Evolutionary conservation across 1,140 invertebrate genomes (phyloP), one percentile per base, ranked within the genome.

Genomic region (Drosophila tani): DNA sequence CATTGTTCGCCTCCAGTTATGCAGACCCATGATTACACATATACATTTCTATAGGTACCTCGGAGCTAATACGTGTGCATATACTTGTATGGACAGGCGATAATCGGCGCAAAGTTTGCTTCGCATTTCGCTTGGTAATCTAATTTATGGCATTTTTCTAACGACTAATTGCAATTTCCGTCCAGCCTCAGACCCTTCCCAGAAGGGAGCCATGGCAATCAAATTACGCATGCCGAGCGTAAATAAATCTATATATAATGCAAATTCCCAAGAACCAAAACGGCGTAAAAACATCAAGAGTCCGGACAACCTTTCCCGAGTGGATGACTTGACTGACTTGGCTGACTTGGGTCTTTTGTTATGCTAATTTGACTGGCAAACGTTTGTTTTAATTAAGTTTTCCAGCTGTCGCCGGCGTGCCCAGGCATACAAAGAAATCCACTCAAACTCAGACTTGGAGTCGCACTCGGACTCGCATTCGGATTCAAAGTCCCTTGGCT

Each of bases 381-480:
- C 85, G 86, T 91, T 90, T 90, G 82, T 85, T 90, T 90, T 90
- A 90, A 90, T 90, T 90, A 90, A 71, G 71, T 74, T 82, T 71
- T 70, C 47, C 78, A 85, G 73, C 69, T 85, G 78, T 78, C 66
- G 70, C 64, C 50, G 62, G 70, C 70, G 77, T 71, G 66, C 43
- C 63, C 60, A 56, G 68, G 83, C 83, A 87, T 83, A 74, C 76
- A 76, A 79, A 90, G 68, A 65, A 50, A 45, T 68, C 46, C 63
- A 75, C 75, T 82, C 75, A 62, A 38, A 63, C 62, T 56, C 71
- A 67, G 50, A 64, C 43, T 78, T 24, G 5, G 21, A 50, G 62
- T 65, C 50, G 75, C 35, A 55, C 49, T 77, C 49, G 5, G 50
- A 49, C 49, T 77, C 49, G 5, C n/a, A 46, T 43, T 68, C 38